Percentiles rank a stretch among this genome's conserved stretches.
Conservation (phyloP, 2,797 vertebrate species). For the Naso thynnoides region DNA sequence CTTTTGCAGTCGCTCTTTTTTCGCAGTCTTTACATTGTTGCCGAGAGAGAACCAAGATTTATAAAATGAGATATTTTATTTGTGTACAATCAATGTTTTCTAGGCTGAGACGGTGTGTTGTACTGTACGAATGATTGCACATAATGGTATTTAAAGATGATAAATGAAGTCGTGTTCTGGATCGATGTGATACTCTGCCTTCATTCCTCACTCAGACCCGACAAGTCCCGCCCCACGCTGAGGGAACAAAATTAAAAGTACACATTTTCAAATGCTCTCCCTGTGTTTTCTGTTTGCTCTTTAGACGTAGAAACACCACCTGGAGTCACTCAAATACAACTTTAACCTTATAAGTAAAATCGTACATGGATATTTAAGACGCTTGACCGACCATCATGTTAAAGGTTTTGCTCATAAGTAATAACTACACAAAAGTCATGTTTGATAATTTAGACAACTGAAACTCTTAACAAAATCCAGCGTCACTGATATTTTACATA, state of each 20-base stretch:
- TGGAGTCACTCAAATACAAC: slow-evolving; percentile 17
- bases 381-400: slow-evolving; percentile 1
- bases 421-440: too few relatives aligned
- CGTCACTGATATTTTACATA: too few relatives aligned
- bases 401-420: neutral
- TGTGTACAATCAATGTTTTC: slow-evolving; percentile 86
- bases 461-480: neutral
- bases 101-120: slow-evolving; percentile 78
- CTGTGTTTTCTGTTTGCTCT: slow-evolving; percentile 35
- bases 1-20: slow-evolving; percentile 49
- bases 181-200: slow-evolving; percentile 77
- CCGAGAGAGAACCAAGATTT: slow-evolving; percentile 67
- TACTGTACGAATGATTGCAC: slow-evolving; percentile 78
- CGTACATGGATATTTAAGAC: neutral
- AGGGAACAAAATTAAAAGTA: slow-evolving; percentile 76
- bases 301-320: neutral
- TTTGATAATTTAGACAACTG: neutral
- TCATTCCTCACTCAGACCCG: slow-evolving; percentile 77
- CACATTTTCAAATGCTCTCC: slow-evolving; percentile 65
- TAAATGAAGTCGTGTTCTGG: slow-evolving; percentile 69
- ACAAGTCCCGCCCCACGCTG: slow-evolving; percentile 57
- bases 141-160: slow-evolving; percentile 77
- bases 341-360: neutral
- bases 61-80: slow-evolving; percentile 78
- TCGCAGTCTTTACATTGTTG: slow-evolving; percentile 60